Conservation (phyloP, 2,113 vertebrate species). For the Circaetus cinerascens region DNA sequence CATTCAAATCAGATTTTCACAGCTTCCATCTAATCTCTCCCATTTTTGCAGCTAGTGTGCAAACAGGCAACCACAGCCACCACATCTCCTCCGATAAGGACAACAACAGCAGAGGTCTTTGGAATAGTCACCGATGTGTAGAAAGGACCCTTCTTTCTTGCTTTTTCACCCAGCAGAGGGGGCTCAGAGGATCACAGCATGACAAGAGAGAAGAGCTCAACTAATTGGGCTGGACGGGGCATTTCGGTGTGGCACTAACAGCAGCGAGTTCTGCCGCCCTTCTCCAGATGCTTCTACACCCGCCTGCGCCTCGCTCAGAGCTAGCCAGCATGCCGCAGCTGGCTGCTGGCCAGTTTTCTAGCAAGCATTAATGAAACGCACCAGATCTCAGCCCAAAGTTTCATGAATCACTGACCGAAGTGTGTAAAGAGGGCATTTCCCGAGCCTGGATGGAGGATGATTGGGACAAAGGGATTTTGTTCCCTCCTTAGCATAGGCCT, state of each 20-base stretch:
- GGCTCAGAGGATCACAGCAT: background rate
- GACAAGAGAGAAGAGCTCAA: background rate
- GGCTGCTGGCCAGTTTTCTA: background rate
- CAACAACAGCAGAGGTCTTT: background rate
- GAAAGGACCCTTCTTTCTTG: background rate
- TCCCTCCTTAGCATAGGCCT: background rate
- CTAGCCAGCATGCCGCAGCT: background rate
- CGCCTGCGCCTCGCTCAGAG: fast-evolving
- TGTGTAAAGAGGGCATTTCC: background rate
- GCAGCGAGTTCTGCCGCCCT: background rate
- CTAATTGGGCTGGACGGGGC: fast-evolving
- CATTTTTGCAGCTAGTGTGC: background rate
- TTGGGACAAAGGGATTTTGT: background rate
- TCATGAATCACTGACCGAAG: background rate
- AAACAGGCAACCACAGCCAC: background rate
- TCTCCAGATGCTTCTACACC: fast-evolving
- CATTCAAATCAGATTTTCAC: background rate
- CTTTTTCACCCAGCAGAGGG: background rate
- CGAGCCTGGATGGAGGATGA: background rate
- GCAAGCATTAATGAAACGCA: background rate
- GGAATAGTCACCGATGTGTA: fast-evolving
- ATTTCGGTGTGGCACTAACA: fast-evolving
- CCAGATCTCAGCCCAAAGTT: background rate
- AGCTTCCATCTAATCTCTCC: background rate
- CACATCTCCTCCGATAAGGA: fast-evolving